phyloP scores from a whole-genome alignment of 2,797 vertebrate species.

The Oreonectes daqikongensis region DNA sequence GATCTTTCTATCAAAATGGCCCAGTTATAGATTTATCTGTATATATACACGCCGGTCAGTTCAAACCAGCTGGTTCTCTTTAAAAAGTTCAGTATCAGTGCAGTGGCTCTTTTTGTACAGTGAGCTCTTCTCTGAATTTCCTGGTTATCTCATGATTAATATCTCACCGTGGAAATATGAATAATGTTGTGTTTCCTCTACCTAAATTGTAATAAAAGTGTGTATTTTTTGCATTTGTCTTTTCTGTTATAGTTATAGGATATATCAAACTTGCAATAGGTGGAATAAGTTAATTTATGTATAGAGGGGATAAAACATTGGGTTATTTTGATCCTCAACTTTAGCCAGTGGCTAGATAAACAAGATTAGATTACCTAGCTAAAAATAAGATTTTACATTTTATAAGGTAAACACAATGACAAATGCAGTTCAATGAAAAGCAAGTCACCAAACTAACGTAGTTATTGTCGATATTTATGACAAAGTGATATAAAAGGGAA shows the following conservation, averaged over 20 bases:
- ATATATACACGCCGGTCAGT: neutral
- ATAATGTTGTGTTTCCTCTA: neutral
- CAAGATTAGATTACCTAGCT: conserved; percentile 5
- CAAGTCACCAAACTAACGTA: too few relatives aligned
- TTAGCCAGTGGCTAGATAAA: conserved; percentile 1
- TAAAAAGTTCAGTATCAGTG: neutral
- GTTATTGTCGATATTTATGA: too few relatives aligned
- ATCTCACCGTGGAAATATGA: neutral
- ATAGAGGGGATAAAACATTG: neutral
- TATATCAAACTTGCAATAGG: neutral
- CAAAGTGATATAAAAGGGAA: neutral
- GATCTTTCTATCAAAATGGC: neutral
- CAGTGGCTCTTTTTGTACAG: neutral
- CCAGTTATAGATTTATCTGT: neutral
- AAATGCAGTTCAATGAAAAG: too few relatives aligned
- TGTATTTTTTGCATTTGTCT: neutral
- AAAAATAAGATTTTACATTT: too few relatives aligned
- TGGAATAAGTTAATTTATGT: neutral
- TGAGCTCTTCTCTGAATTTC: neutral
- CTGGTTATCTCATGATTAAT: neutral
- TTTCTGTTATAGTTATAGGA: conserved; percentile 1
- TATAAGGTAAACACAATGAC: too few relatives aligned
- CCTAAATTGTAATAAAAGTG: conserved; percentile 7
- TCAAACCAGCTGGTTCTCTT: neutral
- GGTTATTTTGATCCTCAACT: neutral